Conservation (phyloP, 1,140 invertebrate genomes). For the Philotrypesis tridentata region DNA sequence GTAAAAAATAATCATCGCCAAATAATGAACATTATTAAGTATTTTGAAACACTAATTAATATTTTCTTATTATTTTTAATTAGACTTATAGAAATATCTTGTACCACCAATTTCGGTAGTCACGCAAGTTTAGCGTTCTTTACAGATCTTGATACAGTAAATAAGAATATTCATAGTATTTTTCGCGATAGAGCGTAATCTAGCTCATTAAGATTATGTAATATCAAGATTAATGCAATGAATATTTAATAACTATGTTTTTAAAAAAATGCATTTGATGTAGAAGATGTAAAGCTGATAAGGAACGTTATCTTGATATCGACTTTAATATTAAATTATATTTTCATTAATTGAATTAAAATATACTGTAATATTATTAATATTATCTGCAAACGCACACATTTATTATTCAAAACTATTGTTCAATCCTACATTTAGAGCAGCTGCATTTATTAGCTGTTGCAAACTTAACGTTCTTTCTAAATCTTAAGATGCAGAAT, state of each 20-base stretch:
- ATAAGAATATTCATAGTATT: conserved; percentile 16
- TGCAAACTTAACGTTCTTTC: conserved; percentile 24
- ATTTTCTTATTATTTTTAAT: background rate
- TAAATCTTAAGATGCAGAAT: conserved; percentile 34
- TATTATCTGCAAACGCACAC: conserved; percentile 21
- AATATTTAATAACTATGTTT: background rate
- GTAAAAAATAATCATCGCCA: conserved; percentile 1
- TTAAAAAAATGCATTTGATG: background rate
- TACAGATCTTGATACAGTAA: background rate
- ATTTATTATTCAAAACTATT: background rate
- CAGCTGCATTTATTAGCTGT: conserved; percentile 17
- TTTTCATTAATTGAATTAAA: background rate
- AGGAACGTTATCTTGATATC: conserved; percentile 16
- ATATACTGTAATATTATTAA: background rate
- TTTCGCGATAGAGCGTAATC: background rate
- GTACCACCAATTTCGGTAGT: background rate
- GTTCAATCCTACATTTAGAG: background rate
- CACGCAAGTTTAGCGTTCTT: conserved; percentile 9
- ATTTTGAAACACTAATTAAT: background rate
- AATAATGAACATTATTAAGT: background rate
- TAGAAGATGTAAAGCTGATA: conserved; percentile 5
- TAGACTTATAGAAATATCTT: background rate
- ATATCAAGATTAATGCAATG: conserved; percentile 3
- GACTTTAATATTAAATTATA: background rate
- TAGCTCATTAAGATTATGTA: conserved; percentile 2